Base-by-base conservation (phyloP, 2,888 invertebrate genomes). In the Ommatoiulus sabulosus region DNA sequence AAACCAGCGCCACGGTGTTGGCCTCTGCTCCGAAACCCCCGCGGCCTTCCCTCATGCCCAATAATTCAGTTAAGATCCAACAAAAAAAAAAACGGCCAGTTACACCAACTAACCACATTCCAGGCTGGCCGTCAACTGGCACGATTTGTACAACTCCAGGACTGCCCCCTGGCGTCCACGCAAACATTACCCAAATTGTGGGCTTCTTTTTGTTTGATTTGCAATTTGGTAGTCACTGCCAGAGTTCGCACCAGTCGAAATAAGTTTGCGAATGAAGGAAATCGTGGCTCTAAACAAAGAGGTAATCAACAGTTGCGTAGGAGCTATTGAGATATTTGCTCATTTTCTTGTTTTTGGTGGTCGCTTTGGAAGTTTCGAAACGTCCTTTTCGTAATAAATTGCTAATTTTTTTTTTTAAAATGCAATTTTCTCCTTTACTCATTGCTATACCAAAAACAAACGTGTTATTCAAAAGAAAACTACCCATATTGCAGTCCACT, bases 1-100 rank as follows among this genome's bases (percentile, higher is more conserved):
- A 63, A 63, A 63, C 6, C 63, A 63, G 63, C 63, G 63, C 57
- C 57, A 57, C 57, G 57, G 57, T 63, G 85, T 44, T 85, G 85
- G 43, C 44, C 44, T 44, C 35, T 44, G 85, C 85, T 44, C 85
- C 85, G n/a, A 85, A 43, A 20, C n/a, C 85, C 85, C 85, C 44
- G n/a, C 43, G 43, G 44, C 44, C 44, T 85, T 85, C 44, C 85
- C 85, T 85, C 85, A 44, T 85, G 85, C 85, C 44, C 44, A 43
- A 85, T 85, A 85, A 85, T 85, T 85, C 85, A 85, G 44, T 63
- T 63, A 63, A 20, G 63, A 63, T 63, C 63, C 63, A n/a, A 5
- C 20, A 63, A 63, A 63, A 63, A 63, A 63, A 63, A 63, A 63
- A 63, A 63, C 63, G 63, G 20, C 63, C 63, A 63, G 63, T 63